phyloP scores from a whole-genome alignment of 2,888 invertebrate species.

The Cephus spinipes region DNA sequence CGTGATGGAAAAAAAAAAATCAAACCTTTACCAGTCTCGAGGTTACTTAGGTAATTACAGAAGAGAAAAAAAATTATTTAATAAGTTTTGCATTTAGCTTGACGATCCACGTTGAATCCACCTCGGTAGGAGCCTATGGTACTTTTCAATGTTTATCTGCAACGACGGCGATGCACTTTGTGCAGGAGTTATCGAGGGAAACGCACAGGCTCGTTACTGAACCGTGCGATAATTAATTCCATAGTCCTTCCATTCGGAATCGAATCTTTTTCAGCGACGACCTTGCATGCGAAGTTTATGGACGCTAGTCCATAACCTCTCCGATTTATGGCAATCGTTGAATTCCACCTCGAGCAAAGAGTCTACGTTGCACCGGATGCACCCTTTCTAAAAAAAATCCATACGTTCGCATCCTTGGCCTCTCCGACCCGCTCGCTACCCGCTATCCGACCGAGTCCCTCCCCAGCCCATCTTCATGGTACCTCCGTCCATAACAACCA shows the following conservation, averaged over 20 bases:
- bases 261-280: not conserved
- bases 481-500: not conserved
- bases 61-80: not conserved
- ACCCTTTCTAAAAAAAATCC: not conserved
- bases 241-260: not conserved
- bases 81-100: not conserved
- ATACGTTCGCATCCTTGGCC: not conserved
- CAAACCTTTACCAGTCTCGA: not conserved
- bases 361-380: not conserved
- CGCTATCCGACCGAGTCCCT: not conserved
- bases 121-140: not conserved
- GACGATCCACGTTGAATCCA: not conserved
- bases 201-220: not conserved
- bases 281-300: not conserved
- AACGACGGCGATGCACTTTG: not conserved
- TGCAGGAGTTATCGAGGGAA: not conserved
- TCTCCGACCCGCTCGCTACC: not conserved
- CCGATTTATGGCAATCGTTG: slow-evolving; percentile 40
- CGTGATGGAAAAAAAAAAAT: not conserved
- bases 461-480: not conserved
- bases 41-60: not conserved
- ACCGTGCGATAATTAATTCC: not conserved
- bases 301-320: not conserved
- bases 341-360: slow-evolving; percentile 49
- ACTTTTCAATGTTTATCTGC: not conserved